Evolutionary conservation across 2,888 invertebrate species (phyloP).

Genomic region (Harpagoxenus sublaevis): DNA sequence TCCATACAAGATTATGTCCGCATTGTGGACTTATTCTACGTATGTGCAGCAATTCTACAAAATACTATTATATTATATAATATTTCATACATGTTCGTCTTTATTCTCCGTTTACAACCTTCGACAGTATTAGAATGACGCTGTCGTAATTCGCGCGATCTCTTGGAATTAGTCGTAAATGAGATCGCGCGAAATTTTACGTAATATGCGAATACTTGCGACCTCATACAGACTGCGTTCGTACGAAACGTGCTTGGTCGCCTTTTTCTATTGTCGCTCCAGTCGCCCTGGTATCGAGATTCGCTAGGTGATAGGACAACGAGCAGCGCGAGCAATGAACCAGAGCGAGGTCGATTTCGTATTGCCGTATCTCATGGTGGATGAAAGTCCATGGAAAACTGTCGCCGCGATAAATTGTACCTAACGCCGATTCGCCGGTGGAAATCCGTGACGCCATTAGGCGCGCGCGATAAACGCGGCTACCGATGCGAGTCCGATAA

Average conservation of each 20-base stretch:
- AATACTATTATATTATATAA: neutral
- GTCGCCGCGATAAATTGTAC: slow-evolving; percentile 13
- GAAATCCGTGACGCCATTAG: slow-evolving; percentile 49
- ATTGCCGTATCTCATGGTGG: slow-evolving; percentile 10
- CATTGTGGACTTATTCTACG: neutral
- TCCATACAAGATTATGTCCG: neutral
- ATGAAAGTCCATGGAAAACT: slow-evolving; percentile 27
- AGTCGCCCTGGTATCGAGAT: slow-evolving; percentile 7
- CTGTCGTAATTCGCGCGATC: no score
- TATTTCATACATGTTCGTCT: neutral
- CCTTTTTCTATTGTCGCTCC: neutral
- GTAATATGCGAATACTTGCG: neutral
- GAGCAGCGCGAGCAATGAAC: slow-evolving; percentile 60
- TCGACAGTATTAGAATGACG: neutral
- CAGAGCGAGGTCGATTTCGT: slow-evolving; percentile 52
- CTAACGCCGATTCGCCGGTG: neutral
- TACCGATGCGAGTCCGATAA: slow-evolving; percentile 33
- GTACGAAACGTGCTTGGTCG: neutral
- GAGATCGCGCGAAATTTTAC: slow-evolving; percentile 8
- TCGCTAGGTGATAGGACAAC: slow-evolving; percentile 35
- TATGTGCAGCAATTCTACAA: neutral
- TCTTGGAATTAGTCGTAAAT: neutral
- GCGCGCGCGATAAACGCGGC: slow-evolving; percentile 36
- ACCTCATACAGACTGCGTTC: neutral
- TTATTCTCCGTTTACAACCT: neutral